phyloP scores from a whole-genome alignment of 2,113 vertebrate genomes.

The Cairina moschata region DNA sequence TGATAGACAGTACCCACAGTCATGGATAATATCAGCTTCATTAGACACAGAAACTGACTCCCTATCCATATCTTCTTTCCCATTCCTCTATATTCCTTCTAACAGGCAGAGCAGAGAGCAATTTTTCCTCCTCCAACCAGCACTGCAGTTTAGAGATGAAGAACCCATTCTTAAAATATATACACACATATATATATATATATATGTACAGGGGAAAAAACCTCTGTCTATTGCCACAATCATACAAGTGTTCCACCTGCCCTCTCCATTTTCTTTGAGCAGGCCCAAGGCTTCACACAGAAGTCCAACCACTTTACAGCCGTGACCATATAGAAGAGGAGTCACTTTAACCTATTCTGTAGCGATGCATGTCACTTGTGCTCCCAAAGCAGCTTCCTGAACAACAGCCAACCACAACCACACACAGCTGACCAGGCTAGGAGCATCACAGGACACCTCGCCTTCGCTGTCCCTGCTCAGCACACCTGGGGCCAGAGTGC shows the following conservation, averaged over 20 bases:
- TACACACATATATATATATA: too few species aligned
- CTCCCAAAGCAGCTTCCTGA: background rate
- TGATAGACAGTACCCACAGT: background rate
- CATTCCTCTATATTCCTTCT: background rate
- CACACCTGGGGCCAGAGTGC: background rate
- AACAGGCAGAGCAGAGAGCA: background rate
- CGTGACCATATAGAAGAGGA: background rate
- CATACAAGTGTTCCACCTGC: background rate
- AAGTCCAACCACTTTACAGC: background rate
- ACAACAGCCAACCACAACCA: background rate
- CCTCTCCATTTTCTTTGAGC: background rate
- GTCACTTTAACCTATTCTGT: background rate
- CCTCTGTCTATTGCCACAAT: background rate
- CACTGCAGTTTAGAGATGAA: background rate
- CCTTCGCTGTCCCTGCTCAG: background rate
- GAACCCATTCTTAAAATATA: too few species aligned
- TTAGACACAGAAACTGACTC: background rate
- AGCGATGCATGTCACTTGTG: fast-evolving
- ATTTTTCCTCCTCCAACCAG: fast-evolving
- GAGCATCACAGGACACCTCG: fast-evolving
- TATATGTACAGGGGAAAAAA: background rate
- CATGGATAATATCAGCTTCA: background rate
- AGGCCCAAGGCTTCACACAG: background rate
- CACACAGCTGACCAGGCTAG: background rate
- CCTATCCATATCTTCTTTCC: background rate